These are phyloP conservation scores for Heliconius himera DNA, from an alignment of 1,140 invertebrate genomes.

Conservation along the genomic window DNA sequence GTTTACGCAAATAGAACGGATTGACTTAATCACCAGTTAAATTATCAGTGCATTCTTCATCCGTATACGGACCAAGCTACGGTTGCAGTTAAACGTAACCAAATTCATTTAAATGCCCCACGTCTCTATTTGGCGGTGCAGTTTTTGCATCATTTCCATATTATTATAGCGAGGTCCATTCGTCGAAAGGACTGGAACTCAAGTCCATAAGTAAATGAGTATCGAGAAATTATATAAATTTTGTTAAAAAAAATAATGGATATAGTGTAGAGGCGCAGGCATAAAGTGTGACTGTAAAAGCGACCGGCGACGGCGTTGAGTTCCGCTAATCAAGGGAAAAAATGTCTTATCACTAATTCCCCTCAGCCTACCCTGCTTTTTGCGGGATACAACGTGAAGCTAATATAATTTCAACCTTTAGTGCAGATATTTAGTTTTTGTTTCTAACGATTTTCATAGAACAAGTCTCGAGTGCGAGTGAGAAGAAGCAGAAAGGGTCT, in stretches of 20 bases:
- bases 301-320: too few species aligned
- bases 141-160: slow-evolving; percentile 71
- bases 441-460: not conserved
- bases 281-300: too few species aligned
- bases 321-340: too few species aligned
- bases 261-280: not conserved
- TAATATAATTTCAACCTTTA: not conserved
- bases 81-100: slow-evolving; percentile 54
- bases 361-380: too few species aligned
- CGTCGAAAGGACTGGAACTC: slow-evolving; percentile 57
- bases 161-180: slow-evolving; percentile 63
- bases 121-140: slow-evolving; percentile 51
- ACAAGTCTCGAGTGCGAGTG: slow-evolving; percentile 45
- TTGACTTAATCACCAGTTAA: slow-evolving; percentile 40
- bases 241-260: not conserved
- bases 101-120: slow-evolving; percentile 66
- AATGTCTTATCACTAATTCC: too few species aligned
- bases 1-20: slow-evolving; percentile 37
- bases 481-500: slow-evolving; percentile 54
- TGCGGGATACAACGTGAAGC: too few species aligned
- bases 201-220: slow-evolving; percentile 55
- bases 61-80: slow-evolving; percentile 47
- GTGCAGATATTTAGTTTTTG: not conserved
- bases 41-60: slow-evolving; percentile 23
- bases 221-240: not conserved